A percentile compares a stretch with the other conserved stretches of the same genome.
Conservation (phyloP, 1,140 invertebrate genomes). For the Leguminivora glycinivorella region DNA sequence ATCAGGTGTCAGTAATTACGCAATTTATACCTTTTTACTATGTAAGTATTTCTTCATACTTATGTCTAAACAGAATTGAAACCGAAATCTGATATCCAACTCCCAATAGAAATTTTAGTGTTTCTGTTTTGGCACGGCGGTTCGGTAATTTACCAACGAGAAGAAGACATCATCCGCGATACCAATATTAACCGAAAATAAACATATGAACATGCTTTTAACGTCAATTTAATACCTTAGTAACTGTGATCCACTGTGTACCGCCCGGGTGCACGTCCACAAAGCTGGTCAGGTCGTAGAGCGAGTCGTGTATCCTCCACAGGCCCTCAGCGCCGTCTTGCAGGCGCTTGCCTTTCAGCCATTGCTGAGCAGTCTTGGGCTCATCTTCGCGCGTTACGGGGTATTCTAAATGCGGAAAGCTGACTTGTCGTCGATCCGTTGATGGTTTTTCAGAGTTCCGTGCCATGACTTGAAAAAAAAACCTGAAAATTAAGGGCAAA, state of each 20-base stretch:
- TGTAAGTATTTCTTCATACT: no score
- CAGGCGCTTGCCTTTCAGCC: slow-evolving; percentile 82
- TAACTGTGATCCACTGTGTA: slow-evolving; percentile 85
- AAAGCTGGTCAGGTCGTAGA: slow-evolving; percentile 88
- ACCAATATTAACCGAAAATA: no score
- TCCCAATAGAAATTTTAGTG: no score
- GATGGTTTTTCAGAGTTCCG: slow-evolving; percentile 45
- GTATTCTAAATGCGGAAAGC: slow-evolving; percentile 62
- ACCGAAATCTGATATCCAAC: no score
- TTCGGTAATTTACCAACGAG: no score
- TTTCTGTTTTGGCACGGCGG: no score
- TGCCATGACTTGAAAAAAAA: slow-evolving; percentile 44
- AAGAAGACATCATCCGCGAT: no score
- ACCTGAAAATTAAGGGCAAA: not conserved
- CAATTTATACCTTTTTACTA: no score
- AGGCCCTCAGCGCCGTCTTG: slow-evolving; percentile 87
- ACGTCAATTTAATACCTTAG: slow-evolving; percentile 77
- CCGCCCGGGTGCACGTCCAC: slow-evolving; percentile 87
- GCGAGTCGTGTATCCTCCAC: slow-evolving; percentile 88
- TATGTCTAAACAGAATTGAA: no score
- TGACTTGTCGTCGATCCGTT: slow-evolving; percentile 40
- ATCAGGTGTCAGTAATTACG: no score
- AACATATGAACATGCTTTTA: not conserved
- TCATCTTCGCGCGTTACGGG: slow-evolving; percentile 63
- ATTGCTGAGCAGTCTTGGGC: slow-evolving; percentile 64